Conservation (phyloP, 64 coral and sea anemone species). For the Astreopora myriophthalma region DNA sequence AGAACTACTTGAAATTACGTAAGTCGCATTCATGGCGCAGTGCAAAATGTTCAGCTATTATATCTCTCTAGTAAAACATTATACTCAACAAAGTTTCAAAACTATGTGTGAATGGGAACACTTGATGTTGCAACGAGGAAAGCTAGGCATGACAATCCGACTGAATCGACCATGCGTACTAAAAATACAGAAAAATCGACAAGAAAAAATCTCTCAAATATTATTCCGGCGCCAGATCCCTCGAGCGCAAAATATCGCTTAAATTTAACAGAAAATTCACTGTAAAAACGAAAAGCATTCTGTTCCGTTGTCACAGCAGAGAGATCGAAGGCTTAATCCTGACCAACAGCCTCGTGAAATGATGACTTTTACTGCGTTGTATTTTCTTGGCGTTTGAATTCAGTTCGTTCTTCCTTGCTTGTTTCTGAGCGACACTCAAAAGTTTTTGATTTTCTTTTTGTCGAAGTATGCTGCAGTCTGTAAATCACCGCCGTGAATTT, state of each 20-base stretch:
- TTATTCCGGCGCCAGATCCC: constrained; percentile 40
- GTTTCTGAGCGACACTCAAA: not conserved
- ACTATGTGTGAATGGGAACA: not conserved
- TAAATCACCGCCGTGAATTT: not conserved
- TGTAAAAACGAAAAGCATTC: not conserved
- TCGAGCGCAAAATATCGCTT: constrained; percentile 8
- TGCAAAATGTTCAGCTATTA: not conserved
- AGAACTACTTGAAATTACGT: not conserved
- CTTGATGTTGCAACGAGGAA: not conserved
- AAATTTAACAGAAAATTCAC: not conserved
- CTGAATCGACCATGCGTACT: constrained; percentile 68
- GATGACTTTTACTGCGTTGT: not conserved
- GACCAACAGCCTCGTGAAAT: not conserved
- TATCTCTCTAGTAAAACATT: not conserved
- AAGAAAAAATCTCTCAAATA: constrained; percentile 61
- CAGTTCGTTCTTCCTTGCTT: not conserved
- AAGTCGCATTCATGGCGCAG: not conserved
- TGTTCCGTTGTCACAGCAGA: not conserved
- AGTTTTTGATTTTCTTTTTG: constrained; percentile 9
- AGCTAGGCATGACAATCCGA: not conserved
- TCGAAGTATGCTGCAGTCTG: not conserved
- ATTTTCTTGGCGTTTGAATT: not conserved
- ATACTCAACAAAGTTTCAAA: not conserved
- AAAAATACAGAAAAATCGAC: constrained; percentile 72
- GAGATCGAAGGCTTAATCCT: not conserved